Evolutionary conservation across 2,113 vertebrate species (phyloP).

Genomic region (Acanthochromis polyacanthus): DNA sequence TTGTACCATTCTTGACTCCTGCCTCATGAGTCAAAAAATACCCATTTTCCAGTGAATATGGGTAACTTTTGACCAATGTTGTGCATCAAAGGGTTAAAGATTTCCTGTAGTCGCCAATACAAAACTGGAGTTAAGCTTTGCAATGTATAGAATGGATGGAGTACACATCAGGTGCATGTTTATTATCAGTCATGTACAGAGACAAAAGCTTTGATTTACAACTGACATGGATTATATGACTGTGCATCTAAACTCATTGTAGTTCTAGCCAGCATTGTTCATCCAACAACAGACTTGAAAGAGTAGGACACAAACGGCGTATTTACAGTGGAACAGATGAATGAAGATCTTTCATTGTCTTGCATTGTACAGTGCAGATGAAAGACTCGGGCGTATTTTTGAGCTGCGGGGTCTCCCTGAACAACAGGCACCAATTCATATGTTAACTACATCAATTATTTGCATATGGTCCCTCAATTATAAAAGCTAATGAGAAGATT

Average conservation of each 20-base stretch:
- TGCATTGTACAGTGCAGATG: slow-evolving; percentile 49
- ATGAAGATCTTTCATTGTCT: slow-evolving; percentile 58
- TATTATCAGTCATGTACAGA: slow-evolving; percentile 1
- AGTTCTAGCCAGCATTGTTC: slow-evolving; percentile 14
- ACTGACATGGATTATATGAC: background rate
- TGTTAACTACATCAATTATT: slow-evolving; percentile 83
- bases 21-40: background rate
- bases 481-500: slow-evolving; percentile 83
- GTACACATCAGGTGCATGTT: background rate
- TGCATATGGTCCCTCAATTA: slow-evolving; percentile 81
- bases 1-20: background rate
- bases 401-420: slow-evolving; percentile 47
- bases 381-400: slow-evolving; percentile 62
- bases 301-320: slow-evolving; percentile 23
- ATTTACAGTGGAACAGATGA: slow-evolving; percentile 44
- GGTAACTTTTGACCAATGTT: too few relatives aligned
- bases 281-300: slow-evolving; percentile 11
- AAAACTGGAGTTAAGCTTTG: background rate
- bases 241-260: slow-evolving; percentile 6
- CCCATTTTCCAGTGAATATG: too few relatives aligned
- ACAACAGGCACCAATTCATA: slow-evolving; percentile 79
- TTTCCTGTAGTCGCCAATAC: background rate
- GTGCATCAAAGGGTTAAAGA: background rate
- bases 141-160: background rate
- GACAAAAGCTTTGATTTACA: slow-evolving; percentile 15